These are phyloP conservation scores for Synanceia verrucosa DNA, from an alignment of 2,797 vertebrate species.

Conservation along the genomic window DNA sequence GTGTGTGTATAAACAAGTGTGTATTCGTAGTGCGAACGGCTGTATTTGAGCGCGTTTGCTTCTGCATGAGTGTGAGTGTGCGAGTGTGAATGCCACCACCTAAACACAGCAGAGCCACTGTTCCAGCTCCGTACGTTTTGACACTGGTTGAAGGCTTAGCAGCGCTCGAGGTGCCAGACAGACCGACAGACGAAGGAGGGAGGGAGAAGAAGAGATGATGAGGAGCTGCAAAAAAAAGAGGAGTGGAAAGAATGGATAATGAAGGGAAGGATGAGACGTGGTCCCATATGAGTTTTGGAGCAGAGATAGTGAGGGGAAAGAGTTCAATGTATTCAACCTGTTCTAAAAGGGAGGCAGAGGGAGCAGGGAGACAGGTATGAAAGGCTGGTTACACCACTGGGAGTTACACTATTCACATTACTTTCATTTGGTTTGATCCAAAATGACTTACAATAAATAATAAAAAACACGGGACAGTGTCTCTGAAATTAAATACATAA, in stretches of 20 bases:
- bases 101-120: conserved; percentile 80
- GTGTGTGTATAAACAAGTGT: conserved; percentile 56
- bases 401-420: background rate
- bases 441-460: background rate
- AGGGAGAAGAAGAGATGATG: conserved; percentile 35
- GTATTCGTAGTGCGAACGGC: conserved; percentile 28
- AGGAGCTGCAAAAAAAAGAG: conserved; percentile 39
- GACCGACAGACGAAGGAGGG: conserved; percentile 60
- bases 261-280: conserved; percentile 75
- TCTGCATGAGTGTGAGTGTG: conserved; percentile 4
- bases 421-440: background rate
- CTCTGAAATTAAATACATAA: background rate
- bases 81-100: conserved; percentile 51
- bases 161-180: conserved; percentile 82
- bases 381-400: conserved; percentile 38
- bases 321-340: conserved; percentile 61
- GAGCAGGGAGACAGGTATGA: conserved; percentile 52
- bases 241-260: conserved; percentile 72
- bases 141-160: conserved; percentile 82
- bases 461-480: background rate
- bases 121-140: conserved; percentile 82
- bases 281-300: conserved; percentile 70
- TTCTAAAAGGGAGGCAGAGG: conserved; percentile 32
- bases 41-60: conserved; percentile 43
- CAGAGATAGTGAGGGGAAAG: conserved; percentile 59